Evolutionary conservation across 2,113 vertebrate genomes (phyloP).

Genomic region (Seriola aureovittata): DNA sequence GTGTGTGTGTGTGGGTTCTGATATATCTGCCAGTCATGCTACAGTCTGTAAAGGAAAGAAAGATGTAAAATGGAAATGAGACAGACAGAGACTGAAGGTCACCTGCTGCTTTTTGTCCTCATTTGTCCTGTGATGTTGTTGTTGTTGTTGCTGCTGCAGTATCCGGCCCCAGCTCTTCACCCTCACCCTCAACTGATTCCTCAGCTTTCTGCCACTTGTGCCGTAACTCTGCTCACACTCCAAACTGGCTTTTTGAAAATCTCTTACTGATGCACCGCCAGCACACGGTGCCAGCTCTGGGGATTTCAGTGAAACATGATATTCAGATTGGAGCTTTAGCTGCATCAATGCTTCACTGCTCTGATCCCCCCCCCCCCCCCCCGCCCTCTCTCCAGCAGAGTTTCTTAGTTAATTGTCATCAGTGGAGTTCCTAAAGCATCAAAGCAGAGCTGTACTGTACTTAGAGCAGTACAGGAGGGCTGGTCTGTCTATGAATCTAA

Average conservation of each 20-base stretch:
- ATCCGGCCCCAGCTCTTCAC: constrained; percentile 20
- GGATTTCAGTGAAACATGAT: constrained; percentile 16
- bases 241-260: constrained; percentile 7
- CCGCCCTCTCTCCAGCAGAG: neutral
- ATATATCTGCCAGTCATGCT: constrained; percentile 44
- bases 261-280: constrained; percentile 1
- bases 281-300: constrained; percentile 4
- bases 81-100: constrained; percentile 51
- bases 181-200: constrained; percentile 12
- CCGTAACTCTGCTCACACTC: neutral
- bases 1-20: neutral
- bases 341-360: constrained; percentile 6
- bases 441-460: neutral
- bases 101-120: constrained; percentile 49
- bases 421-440: neutral
- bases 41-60: constrained; percentile 18
- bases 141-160: constrained; percentile 10
- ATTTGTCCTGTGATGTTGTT: constrained; percentile 48
- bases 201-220: constrained; percentile 6
- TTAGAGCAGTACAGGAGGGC: neutral
- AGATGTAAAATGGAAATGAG: constrained; percentile 44
- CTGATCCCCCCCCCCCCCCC: neutral
- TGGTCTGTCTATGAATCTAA: neutral
- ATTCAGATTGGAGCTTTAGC: constrained; percentile 5
- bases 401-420: neutral